Evolutionary conservation across 2,888 invertebrate species (phyloP).

Genomic region (Saturnia pavonia): DNA sequence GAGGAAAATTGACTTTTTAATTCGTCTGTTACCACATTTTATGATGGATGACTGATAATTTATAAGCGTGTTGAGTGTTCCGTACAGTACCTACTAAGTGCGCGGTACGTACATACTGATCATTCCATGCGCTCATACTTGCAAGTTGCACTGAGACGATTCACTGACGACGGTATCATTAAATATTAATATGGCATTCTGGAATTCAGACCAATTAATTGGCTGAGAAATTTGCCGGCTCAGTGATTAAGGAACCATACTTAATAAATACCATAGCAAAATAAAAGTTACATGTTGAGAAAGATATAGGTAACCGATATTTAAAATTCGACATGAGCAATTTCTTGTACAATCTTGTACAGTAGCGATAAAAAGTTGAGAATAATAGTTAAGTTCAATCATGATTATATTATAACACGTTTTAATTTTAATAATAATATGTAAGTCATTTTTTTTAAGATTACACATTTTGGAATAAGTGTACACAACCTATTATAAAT

Average conservation of each 20-base stretch:
- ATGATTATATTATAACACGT: background rate
- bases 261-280: background rate
- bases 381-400: background rate
- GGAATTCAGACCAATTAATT: constrained; percentile 13
- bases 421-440: background rate
- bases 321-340: background rate
- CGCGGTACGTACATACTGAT: constrained; percentile 52
- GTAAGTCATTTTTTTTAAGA: too few species aligned
- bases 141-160: constrained; percentile 42
- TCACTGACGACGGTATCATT: constrained; percentile 53
- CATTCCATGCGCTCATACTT: constrained; percentile 53
- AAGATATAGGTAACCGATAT: background rate
- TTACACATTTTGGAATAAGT: too few species aligned
- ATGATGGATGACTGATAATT: constrained; percentile 57
- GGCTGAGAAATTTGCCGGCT: background rate
- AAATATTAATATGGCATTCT: constrained; percentile 50
- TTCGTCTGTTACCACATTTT: constrained; percentile 50
- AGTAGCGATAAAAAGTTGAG: background rate
- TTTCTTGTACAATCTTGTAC: background rate
- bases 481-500: too few species aligned
- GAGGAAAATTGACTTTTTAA: constrained; percentile 57
- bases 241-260: background rate
- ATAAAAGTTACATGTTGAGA: background rate
- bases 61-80: constrained; percentile 52
- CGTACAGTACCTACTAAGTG: constrained; percentile 28